Conservation (phyloP, 2,888 invertebrate species). For the Ennomos quercinarius region DNA sequence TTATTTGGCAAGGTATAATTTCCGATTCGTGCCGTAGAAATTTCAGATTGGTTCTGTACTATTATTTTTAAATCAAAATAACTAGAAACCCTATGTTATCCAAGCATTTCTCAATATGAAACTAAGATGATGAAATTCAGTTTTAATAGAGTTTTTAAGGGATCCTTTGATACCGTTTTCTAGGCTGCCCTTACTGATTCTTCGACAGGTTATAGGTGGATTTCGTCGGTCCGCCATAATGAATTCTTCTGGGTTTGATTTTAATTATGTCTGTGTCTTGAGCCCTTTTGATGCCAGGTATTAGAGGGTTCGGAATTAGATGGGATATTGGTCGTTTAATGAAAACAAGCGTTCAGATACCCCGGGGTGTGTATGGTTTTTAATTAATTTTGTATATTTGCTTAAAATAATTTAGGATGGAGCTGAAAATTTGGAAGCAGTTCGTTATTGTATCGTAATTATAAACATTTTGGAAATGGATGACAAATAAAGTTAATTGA, state of each 20-base stretch:
- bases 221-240: slow-evolving; percentile 51
- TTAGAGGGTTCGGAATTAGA: slow-evolving; percentile 34
- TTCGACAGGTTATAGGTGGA: slow-evolving; percentile 39
- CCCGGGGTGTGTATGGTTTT: slow-evolving; percentile 7
- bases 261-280: slow-evolving; percentile 48
- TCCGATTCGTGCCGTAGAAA: too few relatives aligned
- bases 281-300: slow-evolving; percentile 38
- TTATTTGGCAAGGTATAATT: too few relatives aligned
- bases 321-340: slow-evolving; percentile 35
- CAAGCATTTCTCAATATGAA: too few relatives aligned
- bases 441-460: too few relatives aligned
- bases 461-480: too few relatives aligned
- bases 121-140: too few relatives aligned
- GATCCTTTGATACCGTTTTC: neutral
- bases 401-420: neutral
- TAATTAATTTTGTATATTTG: slow-evolving; percentile 21
- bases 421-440: neutral
- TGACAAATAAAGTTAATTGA: too few relatives aligned
- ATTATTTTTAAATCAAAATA: too few relatives aligned
- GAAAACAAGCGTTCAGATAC: slow-evolving; percentile 21
- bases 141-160: too few relatives aligned
- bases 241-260: slow-evolving; percentile 55
- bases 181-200: slow-evolving; percentile 8
- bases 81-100: too few relatives aligned
- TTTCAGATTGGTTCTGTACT: too few relatives aligned